Conservation (phyloP, 2,113 vertebrate genomes). For the Vulpes ferrilata region DNA sequence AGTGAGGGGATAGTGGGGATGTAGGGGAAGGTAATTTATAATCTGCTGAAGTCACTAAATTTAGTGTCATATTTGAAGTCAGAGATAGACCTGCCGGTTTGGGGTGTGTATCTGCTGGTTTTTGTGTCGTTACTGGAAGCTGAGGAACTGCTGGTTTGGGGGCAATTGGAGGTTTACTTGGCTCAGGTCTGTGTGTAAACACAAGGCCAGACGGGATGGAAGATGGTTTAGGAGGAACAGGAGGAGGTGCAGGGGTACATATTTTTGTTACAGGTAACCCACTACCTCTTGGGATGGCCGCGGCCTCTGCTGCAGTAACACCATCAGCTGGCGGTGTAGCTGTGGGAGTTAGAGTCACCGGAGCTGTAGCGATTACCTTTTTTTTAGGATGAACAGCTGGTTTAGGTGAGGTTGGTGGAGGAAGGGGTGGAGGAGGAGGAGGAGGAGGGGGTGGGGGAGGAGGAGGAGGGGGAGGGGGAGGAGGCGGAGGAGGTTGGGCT, state of each 20-base stretch:
- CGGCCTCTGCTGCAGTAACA: slow-evolving; percentile 81
- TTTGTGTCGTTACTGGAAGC: slow-evolving; percentile 88
- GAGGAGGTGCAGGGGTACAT: slow-evolving; percentile 91
- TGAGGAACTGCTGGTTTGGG: slow-evolving; percentile 91
- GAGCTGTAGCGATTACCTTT: slow-evolving; percentile 85
- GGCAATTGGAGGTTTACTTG: slow-evolving; percentile 94
- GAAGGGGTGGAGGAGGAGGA: slow-evolving; percentile 90
- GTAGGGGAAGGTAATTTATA: slow-evolving; percentile 94
- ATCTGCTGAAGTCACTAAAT: slow-evolving; percentile 92
- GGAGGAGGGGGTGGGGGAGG: slow-evolving; percentile 84
- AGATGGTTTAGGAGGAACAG: slow-evolving; percentile 96
- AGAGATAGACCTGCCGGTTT: slow-evolving; percentile 91
- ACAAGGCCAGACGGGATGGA: slow-evolving; percentile 95
- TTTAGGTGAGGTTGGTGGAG: slow-evolving; percentile 88
- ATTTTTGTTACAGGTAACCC: slow-evolving; percentile 87
- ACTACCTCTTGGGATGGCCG: slow-evolving; percentile 84
- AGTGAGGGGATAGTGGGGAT: slow-evolving; percentile 95
- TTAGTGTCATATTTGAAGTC: slow-evolving; percentile 92
- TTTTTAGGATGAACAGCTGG: slow-evolving; percentile 92
- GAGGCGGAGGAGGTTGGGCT: slow-evolving; percentile 80
- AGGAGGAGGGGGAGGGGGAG: slow-evolving; percentile 78
- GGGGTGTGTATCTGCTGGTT: slow-evolving; percentile 89
- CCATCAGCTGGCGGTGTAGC: slow-evolving; percentile 70
- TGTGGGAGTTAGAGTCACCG: slow-evolving; percentile 78
- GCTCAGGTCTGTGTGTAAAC: slow-evolving; percentile 94